Conservation (phyloP, 1,140 invertebrate species). For the Pogonomyrmex californicus region DNA sequence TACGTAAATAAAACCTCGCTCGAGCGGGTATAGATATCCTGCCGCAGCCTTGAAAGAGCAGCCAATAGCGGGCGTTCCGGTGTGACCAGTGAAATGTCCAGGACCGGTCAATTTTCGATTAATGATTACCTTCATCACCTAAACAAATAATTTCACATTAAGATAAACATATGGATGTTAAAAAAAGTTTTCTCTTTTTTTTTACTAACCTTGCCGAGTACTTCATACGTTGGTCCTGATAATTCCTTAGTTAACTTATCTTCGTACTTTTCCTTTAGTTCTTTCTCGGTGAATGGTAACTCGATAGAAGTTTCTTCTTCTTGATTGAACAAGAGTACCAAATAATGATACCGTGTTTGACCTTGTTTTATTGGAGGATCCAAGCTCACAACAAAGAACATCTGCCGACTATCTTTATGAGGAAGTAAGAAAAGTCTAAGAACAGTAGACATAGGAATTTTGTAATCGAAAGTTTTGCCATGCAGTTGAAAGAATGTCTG, state of each 20-base stretch:
- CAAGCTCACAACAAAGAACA: constrained; percentile 99
- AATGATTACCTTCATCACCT: constrained; percentile 96
- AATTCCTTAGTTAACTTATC: constrained; percentile 97
- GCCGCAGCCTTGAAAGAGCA: constrained; percentile 99
- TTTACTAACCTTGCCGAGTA: constrained; percentile 93
- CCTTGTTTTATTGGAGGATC: constrained; percentile 99
- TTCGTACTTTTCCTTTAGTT: constrained; percentile 97
- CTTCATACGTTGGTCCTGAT: constrained; percentile 97
- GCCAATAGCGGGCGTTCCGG: constrained; percentile 96
- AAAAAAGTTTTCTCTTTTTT: background rate
- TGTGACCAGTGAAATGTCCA: constrained; percentile 96
- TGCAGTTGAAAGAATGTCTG: constrained; percentile 99
- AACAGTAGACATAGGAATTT: constrained; percentile 99
- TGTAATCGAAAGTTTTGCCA: constrained; percentile 99
- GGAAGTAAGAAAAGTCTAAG: constrained; percentile 97
- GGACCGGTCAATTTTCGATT: constrained; percentile 98
- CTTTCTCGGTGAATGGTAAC: constrained; percentile 96
- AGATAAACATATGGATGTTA: background rate
- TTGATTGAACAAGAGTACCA: constrained; percentile 97
- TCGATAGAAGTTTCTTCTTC: constrained; percentile 98
- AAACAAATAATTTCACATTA: background rate
- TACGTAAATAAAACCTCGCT: constrained; percentile 99
- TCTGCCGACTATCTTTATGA: constrained; percentile 99
- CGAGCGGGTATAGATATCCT: constrained; percentile 99
- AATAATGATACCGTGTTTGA: constrained; percentile 98